A percentile compares a stretch with the other conserved stretches of the same genome.
Evolutionary conservation across 2,113 vertebrate species (phyloP).

Genomic region (Paratilapia polleni): DNA sequence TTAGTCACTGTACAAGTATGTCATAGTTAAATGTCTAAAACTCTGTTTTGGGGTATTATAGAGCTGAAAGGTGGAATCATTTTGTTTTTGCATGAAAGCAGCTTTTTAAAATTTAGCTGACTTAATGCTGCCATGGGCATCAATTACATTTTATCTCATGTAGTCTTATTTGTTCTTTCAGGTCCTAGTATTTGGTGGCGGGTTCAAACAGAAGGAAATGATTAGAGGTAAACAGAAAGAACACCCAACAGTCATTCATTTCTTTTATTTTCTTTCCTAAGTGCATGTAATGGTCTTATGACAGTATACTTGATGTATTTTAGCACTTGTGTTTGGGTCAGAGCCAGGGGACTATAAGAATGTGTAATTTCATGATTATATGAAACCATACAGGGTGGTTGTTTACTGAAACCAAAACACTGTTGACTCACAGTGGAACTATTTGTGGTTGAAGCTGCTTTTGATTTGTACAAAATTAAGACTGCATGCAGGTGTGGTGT

Average conservation of each 20-base stretch:
- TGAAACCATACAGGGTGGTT: slow-evolving; percentile 60
- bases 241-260: not conserved
- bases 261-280: slow-evolving; percentile 8
- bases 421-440: slow-evolving; percentile 62
- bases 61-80: not conserved
- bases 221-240: slow-evolving; percentile 8
- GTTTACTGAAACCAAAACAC: slow-evolving; percentile 41
- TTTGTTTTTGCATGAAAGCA: not conserved
- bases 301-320: slow-evolving; percentile 28
- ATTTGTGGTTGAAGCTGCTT: slow-evolving; percentile 70
- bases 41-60: not conserved
- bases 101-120: no score
- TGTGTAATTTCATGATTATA: slow-evolving; percentile 60
- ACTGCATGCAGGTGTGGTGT: slow-evolving; percentile 28
- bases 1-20: not conserved
- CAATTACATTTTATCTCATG: not conserved
- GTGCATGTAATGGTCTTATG: slow-evolving; percentile 15
- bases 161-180: not conserved
- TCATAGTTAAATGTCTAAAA: not conserved
- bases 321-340: slow-evolving; percentile 27
- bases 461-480: slow-evolving; percentile 63
- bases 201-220: slow-evolving; percentile 33
- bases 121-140: not conserved
- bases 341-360: slow-evolving; percentile 54
- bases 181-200: not conserved